phyloP scores from a whole-genome alignment of 1,140 invertebrate genomes.

The Drosophila tsacasi region DNA sequence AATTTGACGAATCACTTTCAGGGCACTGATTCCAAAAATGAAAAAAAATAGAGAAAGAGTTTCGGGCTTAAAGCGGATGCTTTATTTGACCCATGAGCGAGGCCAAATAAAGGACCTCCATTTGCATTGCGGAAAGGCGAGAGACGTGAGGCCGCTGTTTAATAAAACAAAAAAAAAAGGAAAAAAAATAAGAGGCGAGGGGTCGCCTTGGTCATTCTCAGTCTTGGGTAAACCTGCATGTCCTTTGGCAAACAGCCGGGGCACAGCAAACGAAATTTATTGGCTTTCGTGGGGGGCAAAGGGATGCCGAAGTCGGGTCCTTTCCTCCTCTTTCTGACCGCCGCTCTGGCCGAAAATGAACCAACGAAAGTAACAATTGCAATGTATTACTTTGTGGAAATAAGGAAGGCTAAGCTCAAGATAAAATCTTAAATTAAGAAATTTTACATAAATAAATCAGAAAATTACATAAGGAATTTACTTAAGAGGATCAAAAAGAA shows the following conservation, averaged over 20 bases:
- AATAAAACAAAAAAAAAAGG: slow-evolving; percentile 28
- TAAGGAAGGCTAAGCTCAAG: not conserved
- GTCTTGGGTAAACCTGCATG: slow-evolving; percentile 32
- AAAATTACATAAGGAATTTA: not conserved
- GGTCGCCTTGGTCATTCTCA: slow-evolving; percentile 24
- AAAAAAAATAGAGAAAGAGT: slow-evolving; percentile 14
- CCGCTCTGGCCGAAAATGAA: slow-evolving; percentile 17
- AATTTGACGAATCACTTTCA: slow-evolving; percentile 52
- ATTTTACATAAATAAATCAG: not conserved
- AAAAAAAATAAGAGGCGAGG: not conserved
- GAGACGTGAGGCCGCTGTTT: slow-evolving; percentile 39
- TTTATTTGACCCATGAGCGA: slow-evolving; percentile 4
- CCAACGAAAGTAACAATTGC: not conserved
- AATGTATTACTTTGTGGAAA: not conserved
- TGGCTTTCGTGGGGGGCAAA: slow-evolving; percentile 50
- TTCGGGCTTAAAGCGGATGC: slow-evolving; percentile 29
- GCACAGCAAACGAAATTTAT: slow-evolving; percentile 53
- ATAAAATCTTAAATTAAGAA: not conserved
- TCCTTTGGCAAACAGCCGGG: slow-evolving; percentile 35
- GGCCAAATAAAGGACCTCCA: slow-evolving; percentile 18
- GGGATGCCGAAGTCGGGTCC: not conserved
- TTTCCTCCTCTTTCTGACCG: not conserved
- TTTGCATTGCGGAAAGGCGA: slow-evolving; percentile 26
- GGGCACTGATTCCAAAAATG: slow-evolving; percentile 10
- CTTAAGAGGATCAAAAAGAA: not conserved